phyloP scores from a whole-genome alignment of 1,140 invertebrate species.

The Acromyrmex echinatior region DNA sequence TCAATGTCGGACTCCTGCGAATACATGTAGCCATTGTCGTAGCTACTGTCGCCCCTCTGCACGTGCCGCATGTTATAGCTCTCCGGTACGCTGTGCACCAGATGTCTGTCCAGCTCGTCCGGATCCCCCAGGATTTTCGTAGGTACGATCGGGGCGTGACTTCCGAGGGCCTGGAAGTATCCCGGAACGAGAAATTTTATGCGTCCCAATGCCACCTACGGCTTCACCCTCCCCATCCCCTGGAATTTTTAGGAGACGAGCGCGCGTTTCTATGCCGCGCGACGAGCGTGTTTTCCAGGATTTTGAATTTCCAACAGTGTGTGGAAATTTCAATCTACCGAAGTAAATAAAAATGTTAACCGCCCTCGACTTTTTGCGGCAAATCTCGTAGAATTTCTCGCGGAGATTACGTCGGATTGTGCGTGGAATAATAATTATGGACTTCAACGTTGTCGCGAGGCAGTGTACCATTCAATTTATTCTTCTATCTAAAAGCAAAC shows the following conservation, averaged over 20 bases:
- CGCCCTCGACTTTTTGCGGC: neutral
- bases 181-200: constrained; percentile 28
- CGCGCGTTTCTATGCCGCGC: neutral
- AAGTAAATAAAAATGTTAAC: constrained; percentile 43
- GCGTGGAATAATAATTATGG: constrained; percentile 47
- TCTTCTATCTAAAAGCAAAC: neutral
- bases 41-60: constrained; percentile 76
- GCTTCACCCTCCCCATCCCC: no score
- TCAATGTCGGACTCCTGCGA: constrained; percentile 85
- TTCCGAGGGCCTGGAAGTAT: constrained; percentile 88
- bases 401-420: constrained; percentile 30
- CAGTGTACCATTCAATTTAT: neutral
- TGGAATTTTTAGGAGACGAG: constrained; percentile 3
- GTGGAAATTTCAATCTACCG: constrained; percentile 32
- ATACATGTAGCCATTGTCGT: constrained; percentile 86
- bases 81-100: constrained; percentile 89
- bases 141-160: constrained; percentile 93
- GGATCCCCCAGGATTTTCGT: constrained; percentile 94
- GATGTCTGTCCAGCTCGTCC: constrained; percentile 94
- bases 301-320: constrained; percentile 36
- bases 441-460: neutral
- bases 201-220: neutral
- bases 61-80: constrained; percentile 81
- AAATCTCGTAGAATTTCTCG: constrained; percentile 15
- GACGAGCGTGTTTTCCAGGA: constrained; percentile 19